Evolutionary conservation across 2,888 invertebrate species (phyloP).

Genomic region (Ecdyonurus torrentis): DNA sequence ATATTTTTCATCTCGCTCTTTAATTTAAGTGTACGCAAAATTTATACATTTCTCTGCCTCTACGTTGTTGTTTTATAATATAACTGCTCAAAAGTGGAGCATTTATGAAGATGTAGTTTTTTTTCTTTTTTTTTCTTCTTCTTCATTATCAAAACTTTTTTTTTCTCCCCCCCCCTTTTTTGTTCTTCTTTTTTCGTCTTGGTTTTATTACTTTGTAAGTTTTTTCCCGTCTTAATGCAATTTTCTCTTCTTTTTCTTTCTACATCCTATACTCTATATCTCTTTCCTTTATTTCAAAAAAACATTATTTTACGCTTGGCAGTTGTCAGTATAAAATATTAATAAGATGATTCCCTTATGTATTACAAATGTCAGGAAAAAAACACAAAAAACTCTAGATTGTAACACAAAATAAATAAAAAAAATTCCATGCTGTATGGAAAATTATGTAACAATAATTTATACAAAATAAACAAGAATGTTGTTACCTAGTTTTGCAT

Average conservation of each 20-base stretch:
- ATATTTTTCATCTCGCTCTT: too few species aligned
- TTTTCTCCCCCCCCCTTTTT: neutral
- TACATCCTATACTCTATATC: too few species aligned
- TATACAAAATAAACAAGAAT: too few species aligned
- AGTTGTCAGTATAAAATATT: neutral
- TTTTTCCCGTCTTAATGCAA: neutral
- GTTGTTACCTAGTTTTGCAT: too few species aligned
- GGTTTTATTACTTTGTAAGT: neutral
- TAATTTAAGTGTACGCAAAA: neutral
- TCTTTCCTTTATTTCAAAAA: neutral
- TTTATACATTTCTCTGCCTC: neutral
- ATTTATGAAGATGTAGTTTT: neutral
- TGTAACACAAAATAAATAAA: neutral
- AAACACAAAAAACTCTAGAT: neutral
- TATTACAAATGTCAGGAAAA: neutral
- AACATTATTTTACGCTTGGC: neutral
- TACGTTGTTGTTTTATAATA: neutral
- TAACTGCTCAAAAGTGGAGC: neutral
- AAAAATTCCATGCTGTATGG: too few species aligned
- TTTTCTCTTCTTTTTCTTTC: neutral
- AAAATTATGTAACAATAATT: too few species aligned
- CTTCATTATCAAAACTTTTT: neutral
- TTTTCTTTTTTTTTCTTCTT: neutral
- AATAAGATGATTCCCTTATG: neutral
- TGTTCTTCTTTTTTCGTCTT: neutral